A percentile compares a stretch with the other conserved stretches of the same genome.
Evolutionary conservation across 2,797 vertebrate species (phyloP).

Genomic region (Crocidura indochinensis): DNA sequence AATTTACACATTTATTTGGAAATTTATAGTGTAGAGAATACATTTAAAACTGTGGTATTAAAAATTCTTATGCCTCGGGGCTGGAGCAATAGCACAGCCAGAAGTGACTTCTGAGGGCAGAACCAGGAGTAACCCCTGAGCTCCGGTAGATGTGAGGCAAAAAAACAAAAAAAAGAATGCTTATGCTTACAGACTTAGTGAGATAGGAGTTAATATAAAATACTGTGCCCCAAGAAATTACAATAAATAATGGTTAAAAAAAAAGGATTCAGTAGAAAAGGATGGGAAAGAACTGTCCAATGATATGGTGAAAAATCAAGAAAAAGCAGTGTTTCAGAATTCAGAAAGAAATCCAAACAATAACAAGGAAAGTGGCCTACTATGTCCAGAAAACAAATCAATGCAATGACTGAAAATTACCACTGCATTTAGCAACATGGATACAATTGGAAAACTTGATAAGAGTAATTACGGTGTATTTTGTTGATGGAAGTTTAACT

Average conservation of each 20-base stretch:
- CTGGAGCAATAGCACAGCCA: too few relatives aligned
- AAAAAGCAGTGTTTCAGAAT: not conserved
- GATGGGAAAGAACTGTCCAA: not conserved
- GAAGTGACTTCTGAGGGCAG: too few relatives aligned
- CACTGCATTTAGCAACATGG: not conserved
- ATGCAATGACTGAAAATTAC: not conserved
- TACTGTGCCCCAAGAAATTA: not conserved
- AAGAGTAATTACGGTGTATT: not conserved
- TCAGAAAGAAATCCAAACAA: not conserved
- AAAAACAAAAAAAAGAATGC: not conserved
- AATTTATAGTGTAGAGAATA: not conserved
- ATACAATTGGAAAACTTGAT: not conserved
- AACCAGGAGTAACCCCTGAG: too few relatives aligned
- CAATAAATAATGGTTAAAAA: not conserved
- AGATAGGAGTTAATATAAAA: not conserved
- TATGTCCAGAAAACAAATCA: not conserved
- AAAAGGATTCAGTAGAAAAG: not conserved
- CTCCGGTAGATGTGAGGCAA: too few relatives aligned
- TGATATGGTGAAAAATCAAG: not conserved
- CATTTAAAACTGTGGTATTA: not conserved
- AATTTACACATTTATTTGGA: not conserved
- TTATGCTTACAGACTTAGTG: not conserved
- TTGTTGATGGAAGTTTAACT: constrained; percentile 2
- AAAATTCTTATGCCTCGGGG: too few relatives aligned
- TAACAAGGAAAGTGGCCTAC: not conserved